phyloP scores from a whole-genome alignment of 2,888 invertebrate species.

The Spilarctia lutea region DNA sequence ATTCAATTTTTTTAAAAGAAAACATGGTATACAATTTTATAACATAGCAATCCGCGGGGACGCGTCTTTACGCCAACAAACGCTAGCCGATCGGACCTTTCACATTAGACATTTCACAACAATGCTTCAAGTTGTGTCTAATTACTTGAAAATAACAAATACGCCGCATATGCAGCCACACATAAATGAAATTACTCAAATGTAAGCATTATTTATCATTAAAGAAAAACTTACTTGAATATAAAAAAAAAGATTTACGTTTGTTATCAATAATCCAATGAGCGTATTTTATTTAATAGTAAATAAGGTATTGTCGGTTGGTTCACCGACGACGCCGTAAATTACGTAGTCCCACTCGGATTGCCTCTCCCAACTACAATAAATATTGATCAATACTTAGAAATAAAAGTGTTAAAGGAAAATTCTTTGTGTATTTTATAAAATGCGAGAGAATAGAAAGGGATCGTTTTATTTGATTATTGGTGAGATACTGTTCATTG shows the following conservation, averaged over 20 bases:
- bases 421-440: slow-evolving; percentile 52
- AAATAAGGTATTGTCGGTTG: slow-evolving; percentile 70
- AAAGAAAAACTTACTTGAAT: slow-evolving; percentile 43
- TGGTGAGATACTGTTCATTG: background rate
- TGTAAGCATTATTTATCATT: slow-evolving; percentile 42
- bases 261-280: slow-evolving; percentile 69
- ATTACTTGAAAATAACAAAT: background rate
- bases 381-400: slow-evolving; percentile 77
- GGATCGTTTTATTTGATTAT: slow-evolving; percentile 9
- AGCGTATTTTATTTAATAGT: slow-evolving; percentile 78
- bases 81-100: no score
- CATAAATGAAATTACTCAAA: background rate
- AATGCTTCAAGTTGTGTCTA: background rate
- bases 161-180: background rate
- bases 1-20: background rate
- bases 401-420: slow-evolving; percentile 65
- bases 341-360: slow-evolving; percentile 70
- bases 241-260: slow-evolving; percentile 42
- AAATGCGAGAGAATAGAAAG: slow-evolving; percentile 20
- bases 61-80: no score
- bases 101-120: background rate
- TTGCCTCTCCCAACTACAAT: slow-evolving; percentile 67
- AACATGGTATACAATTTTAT: background rate
- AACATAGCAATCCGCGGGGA: no score
- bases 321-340: slow-evolving; percentile 60